Evolutionary conservation across 2,113 vertebrate genomes (phyloP).

Genomic region (Mormoops blainvillei): DNA sequence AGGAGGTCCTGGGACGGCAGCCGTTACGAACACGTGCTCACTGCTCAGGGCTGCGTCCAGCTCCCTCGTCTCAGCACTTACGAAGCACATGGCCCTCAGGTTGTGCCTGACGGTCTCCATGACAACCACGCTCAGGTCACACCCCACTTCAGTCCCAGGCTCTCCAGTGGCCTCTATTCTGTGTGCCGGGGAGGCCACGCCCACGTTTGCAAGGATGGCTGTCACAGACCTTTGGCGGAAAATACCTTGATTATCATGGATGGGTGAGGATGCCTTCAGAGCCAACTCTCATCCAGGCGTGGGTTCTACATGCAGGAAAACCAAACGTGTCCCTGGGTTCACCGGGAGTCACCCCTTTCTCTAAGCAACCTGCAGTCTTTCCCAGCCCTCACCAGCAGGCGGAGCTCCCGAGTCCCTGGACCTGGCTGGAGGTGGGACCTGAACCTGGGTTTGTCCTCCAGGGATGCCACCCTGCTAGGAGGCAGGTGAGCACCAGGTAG

Average conservation of each 20-base stretch:
- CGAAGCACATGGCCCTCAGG: not conserved
- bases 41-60: not conserved
- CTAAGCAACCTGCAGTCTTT: not conserved
- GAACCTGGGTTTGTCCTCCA: too few relatives aligned
- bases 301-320: not conserved
- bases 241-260: not conserved
- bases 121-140: not conserved
- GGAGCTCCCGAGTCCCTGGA: not conserved
- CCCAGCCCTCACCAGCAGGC: not conserved
- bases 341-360: not conserved
- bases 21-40: not conserved
- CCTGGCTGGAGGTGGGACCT: not conserved
- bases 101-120: not conserved
- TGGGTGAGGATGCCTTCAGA: not conserved
- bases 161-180: not conserved
- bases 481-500: not conserved
- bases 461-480: not conserved
- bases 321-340: not conserved
- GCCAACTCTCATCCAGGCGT: not conserved
- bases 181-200: rapidly evolving
- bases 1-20: too few relatives aligned
- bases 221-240: not conserved
- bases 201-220: not conserved
- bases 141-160: not conserved
- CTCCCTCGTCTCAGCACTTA: not conserved